These are phyloP conservation scores for Aegotheles bennettii DNA, from an alignment of 2,113 vertebrate genomes.

Conservation along the genomic window DNA sequence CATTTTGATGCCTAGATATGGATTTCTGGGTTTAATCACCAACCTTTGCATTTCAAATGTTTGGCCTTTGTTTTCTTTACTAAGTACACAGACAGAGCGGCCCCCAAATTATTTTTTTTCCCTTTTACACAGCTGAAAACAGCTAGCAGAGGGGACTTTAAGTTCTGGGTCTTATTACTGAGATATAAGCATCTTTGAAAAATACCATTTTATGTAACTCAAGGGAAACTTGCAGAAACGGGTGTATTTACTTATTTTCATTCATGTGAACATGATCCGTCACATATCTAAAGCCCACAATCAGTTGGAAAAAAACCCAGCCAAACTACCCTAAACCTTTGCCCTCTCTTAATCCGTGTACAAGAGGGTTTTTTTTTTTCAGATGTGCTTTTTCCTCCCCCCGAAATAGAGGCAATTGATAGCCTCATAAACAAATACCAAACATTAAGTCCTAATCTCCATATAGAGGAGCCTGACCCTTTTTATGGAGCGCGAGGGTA, in stretches of 20 bases:
- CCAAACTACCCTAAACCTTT: conserved; percentile 44
- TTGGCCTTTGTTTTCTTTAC: conserved; percentile 44
- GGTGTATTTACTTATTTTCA: neutral
- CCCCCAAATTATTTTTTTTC: neutral
- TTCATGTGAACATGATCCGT: neutral
- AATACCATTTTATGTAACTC: neutral
- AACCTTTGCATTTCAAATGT: conserved; percentile 29
- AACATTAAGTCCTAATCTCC: conserved; percentile 62
- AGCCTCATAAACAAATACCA: conserved; percentile 63
- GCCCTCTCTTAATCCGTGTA: conserved; percentile 42
- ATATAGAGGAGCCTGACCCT: conserved; percentile 41
- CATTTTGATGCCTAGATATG: conserved; percentile 47
- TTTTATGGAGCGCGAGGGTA: conserved; percentile 33
- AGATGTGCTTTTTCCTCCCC: neutral
- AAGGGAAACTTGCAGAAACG: neutral
- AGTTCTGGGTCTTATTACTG: neutral
- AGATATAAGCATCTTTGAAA: neutral
- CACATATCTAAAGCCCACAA: conserved; percentile 1
- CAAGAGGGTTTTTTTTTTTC: neutral
- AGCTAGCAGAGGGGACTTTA: neutral
- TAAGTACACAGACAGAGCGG: neutral
- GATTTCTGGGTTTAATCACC: conserved; percentile 40
- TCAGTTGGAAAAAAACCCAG: neutral
- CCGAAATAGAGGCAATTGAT: conserved; percentile 44
- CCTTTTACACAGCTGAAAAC: neutral